phyloP scores from a whole-genome alignment of 2,888 invertebrate genomes.

The Atrina japonica region DNA sequence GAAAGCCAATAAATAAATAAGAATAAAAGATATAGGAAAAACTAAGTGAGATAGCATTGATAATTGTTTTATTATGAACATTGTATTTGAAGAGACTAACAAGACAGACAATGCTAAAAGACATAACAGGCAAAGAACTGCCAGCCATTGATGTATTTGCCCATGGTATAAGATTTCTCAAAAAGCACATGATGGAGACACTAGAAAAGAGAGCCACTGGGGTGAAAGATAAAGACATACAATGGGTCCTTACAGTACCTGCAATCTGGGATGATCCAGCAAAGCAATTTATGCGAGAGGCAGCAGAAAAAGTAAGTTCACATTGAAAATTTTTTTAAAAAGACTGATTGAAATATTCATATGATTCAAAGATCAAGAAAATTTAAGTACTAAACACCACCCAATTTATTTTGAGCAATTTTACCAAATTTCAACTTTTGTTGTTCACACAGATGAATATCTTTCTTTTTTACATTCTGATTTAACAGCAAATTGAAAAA shows the following conservation, averaged over 20 bases:
- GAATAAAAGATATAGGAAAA: too few species aligned
- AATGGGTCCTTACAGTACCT: constrained; percentile 43
- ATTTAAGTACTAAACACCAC: too few species aligned
- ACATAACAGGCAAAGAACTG: constrained; percentile 38
- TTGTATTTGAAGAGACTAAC: constrained; percentile 35
- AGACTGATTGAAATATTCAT: too few species aligned
- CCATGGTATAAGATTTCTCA: constrained; percentile 36
- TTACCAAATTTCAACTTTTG: too few species aligned
- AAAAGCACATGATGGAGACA: constrained; percentile 28
- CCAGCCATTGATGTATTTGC: constrained; percentile 40
- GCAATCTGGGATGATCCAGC: constrained; percentile 46
- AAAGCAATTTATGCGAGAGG: constrained; percentile 47
- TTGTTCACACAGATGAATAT: too few species aligned
- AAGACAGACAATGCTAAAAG: constrained; percentile 33
- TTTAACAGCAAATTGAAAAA: too few species aligned
- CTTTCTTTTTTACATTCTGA: too few species aligned
- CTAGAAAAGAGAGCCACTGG: constrained; percentile 24
- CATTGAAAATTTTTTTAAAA: too few species aligned
- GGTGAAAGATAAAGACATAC: constrained; percentile 34
- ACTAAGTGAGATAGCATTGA: background rate
- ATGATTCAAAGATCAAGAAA: too few species aligned
- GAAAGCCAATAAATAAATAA: too few species aligned
- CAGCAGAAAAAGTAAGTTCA: constrained; percentile 30
- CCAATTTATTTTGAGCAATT: too few species aligned
- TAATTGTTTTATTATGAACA: background rate